Evolutionary conservation across 2,113 vertebrate species (phyloP).

Genomic region (Gnathonemus longibarbis): DNA sequence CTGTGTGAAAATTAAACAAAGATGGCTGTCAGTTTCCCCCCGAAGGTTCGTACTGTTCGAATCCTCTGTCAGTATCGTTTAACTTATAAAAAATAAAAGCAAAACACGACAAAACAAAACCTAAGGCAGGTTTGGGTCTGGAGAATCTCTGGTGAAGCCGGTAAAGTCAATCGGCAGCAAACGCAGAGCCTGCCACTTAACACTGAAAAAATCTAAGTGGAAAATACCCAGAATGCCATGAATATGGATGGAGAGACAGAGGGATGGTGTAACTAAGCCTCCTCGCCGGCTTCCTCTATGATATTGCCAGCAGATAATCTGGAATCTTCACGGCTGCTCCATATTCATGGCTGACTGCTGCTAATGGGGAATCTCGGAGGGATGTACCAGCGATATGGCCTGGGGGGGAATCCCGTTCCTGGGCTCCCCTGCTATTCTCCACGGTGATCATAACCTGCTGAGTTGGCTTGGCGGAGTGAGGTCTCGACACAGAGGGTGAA

Average conservation of each 20-base stretch:
- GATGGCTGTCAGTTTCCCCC: constrained; percentile 8
- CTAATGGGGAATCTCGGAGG: constrained; percentile 1
- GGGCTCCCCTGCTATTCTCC: background rate
- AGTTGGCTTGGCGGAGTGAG: background rate
- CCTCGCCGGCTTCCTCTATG: background rate
- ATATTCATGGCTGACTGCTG: constrained; percentile 6
- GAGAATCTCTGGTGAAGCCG: background rate
- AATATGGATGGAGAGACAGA: background rate
- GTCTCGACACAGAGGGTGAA: background rate
- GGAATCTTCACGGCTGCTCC: constrained; percentile 9
- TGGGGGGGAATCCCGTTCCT: background rate
- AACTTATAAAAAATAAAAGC: background rate
- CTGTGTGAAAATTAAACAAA: constrained; percentile 9
- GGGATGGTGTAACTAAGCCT: background rate
- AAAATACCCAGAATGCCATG: background rate
- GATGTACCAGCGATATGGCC: background rate
- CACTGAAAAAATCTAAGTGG: background rate
- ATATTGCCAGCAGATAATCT: constrained; percentile 16
- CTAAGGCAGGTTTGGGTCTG: background rate
- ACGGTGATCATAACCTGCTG: background rate
- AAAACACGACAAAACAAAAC: background rate
- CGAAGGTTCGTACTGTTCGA: background rate
- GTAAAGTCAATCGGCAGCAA: background rate
- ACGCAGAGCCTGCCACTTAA: background rate
- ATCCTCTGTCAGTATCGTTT: background rate